A percentile compares a stretch with the other conserved stretches of the same genome.
Conservation (phyloP, 2,797 vertebrate genomes). For the Rhabdomys pumilio region DNA sequence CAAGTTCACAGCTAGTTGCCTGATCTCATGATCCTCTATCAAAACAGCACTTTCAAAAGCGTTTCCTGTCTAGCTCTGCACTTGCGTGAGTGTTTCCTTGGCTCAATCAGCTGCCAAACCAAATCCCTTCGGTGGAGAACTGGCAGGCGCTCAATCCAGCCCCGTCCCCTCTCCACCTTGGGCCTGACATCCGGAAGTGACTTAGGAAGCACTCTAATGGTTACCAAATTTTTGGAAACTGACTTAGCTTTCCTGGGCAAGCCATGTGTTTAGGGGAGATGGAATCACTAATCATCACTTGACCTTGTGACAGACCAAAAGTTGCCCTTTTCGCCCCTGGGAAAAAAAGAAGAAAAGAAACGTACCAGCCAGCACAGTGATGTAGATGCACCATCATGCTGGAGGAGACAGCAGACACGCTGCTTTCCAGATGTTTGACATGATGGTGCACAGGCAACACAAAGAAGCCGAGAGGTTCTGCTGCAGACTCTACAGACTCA, state of each 20-base stretch:
- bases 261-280: slow-evolving; percentile 96
- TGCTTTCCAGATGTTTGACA: slow-evolving; percentile 98
- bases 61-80: slow-evolving; percentile 92
- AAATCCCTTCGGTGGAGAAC: slow-evolving; percentile 89
- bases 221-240: slow-evolving; percentile 97
- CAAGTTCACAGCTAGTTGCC: slow-evolving; percentile 94
- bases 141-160: slow-evolving; percentile 77
- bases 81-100: slow-evolving; percentile 90
- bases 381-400: slow-evolving; percentile 95
- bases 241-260: slow-evolving; percentile 91
- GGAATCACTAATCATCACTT: slow-evolving; percentile 97
- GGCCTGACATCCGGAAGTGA: slow-evolving; percentile 94
- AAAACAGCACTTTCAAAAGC: slow-evolving; percentile 92
- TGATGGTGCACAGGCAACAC: slow-evolving; percentile 88
- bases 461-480: slow-evolving; percentile 90
- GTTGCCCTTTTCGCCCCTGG: slow-evolving; percentile 87
- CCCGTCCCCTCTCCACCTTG: slow-evolving; percentile 88
- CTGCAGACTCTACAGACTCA: slow-evolving; percentile 92
- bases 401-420: slow-evolving; percentile 93
- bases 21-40: slow-evolving; percentile 93
- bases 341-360: slow-evolving; percentile 78
- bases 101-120: slow-evolving; percentile 90
- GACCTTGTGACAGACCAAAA: slow-evolving; percentile 93
- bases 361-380: slow-evolving; percentile 95
- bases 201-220: slow-evolving; percentile 98